Evolutionary conservation across 2,113 vertebrate species (phyloP), one percentile per base, ranked within the genome.

Genomic region (Actinemys pallida): DNA sequence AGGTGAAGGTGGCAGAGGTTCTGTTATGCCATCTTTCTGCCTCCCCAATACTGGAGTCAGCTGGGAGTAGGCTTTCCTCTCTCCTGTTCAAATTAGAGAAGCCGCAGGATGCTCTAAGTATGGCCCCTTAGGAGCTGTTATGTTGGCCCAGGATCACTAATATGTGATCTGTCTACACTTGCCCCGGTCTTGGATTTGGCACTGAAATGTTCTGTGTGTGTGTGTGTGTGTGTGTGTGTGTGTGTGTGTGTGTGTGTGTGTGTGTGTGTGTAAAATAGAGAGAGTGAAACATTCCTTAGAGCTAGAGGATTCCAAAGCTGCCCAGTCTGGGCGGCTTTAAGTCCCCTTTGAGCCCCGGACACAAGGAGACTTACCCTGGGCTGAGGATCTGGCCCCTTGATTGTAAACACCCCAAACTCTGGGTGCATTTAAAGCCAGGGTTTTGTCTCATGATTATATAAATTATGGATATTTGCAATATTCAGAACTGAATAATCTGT

Each of bases 401-500:
- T 39, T 45, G 59, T 10, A 39, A 65, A 16, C 59, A 50, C 13
- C 16, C 45, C 5, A 9, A 65, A 24, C 16, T 72, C n/a, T n/a
- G n/a, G 16, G 19, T 39, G 19, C 9, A 72, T 19, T 72, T 39
- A 72, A 19, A 72, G n/a, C 16, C n/a, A 39, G n/a, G 65, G n/a
- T 20, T 39, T 72, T 22, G 65, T n/a, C 22, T 39, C 14, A n/a
- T 22, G 20, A 39, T 4, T 0, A 0, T 0, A 0, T 47, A 76
- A 87, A 86, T 78, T 62, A 8, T 42, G 47, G 31, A 57, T 10
- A 24, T 82, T 69, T n/a, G 27, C 49, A 81, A 87, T 92, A 75
- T 2, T 5, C 27, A 45, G 13, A 4, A n/a, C 2, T 5, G 0
- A 12, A 7, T 78, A 27, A 1, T 0, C 0, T 1, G 1, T 2